These are phyloP conservation scores for Tetragonula clypearis DNA, from an alignment of 1,140 invertebrate species.

Conservation along the genomic window DNA sequence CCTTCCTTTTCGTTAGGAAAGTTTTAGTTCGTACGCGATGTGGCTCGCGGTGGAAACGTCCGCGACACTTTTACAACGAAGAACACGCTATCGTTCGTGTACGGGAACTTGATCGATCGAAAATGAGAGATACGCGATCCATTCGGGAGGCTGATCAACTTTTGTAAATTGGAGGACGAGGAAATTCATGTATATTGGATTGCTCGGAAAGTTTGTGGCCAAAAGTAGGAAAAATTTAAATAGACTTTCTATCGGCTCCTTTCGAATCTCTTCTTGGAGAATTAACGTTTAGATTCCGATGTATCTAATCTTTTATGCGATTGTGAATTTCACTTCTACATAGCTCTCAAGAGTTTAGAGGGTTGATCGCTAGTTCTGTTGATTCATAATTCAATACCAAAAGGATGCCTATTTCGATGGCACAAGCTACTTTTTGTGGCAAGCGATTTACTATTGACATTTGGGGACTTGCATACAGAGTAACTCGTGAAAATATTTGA, in stretches of 20 bases:
- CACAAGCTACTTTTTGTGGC: no score
- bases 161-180: neutral
- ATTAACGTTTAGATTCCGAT: neutral
- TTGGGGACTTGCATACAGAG: no score
- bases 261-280: neutral
- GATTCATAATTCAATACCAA: no score
- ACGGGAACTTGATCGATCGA: neutral
- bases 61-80: neutral
- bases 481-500: no score
- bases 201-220: neutral
- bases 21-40: conserved; percentile 22
- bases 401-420: no score
- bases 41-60: neutral
- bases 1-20: conserved; percentile 14
- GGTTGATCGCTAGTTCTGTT: no score
- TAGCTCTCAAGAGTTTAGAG: no score
- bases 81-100: neutral
- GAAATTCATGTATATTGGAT: neutral
- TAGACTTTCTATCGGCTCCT: neutral
- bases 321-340: no score
- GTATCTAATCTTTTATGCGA: no score
- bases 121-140: neutral
- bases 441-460: no score
- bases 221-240: neutral
- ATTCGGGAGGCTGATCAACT: neutral